These are phyloP conservation scores for Squalus acanthias DNA, from an alignment of 2,797 vertebrate genomes.

Conservation along the genomic window DNA sequence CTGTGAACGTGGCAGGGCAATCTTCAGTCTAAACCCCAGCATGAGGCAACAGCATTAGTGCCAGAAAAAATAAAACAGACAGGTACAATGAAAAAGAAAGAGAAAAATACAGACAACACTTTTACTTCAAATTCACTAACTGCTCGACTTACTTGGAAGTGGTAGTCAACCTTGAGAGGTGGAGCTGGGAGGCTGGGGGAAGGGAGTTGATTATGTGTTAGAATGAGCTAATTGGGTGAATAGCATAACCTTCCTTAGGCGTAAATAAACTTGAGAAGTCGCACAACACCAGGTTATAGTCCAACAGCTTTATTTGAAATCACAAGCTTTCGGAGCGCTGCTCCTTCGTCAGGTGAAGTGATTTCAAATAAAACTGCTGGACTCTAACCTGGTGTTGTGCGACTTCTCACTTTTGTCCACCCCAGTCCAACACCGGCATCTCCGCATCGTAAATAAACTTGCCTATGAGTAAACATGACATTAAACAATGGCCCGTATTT, in stretches of 20 bases:
- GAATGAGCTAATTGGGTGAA: neutral
- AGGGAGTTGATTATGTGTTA: neutral
- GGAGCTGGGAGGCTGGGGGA: too few relatives aligned
- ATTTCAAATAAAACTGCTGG: too few relatives aligned
- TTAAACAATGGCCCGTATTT: neutral
- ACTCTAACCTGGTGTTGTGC: too few relatives aligned
- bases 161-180: neutral
- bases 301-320: too few relatives aligned
- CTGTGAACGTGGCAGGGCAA: neutral
- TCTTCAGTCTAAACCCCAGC: neutral
- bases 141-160: neutral
- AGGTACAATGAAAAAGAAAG: neutral
- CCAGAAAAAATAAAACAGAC: neutral
- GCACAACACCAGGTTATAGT: too few relatives aligned
- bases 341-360: too few relatives aligned
- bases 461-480: neutral
- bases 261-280: neutral
- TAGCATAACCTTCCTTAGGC: neutral
- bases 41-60: neutral
- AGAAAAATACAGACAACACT: neutral
- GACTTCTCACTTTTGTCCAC: too few relatives aligned
- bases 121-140: neutral
- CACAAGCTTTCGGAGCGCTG: too few relatives aligned
- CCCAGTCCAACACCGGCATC: too few relatives aligned
- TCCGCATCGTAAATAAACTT: neutral